Base-by-base conservation (phyloP, 2,888 invertebrate species). In the Hyposoter didymator region DNA sequence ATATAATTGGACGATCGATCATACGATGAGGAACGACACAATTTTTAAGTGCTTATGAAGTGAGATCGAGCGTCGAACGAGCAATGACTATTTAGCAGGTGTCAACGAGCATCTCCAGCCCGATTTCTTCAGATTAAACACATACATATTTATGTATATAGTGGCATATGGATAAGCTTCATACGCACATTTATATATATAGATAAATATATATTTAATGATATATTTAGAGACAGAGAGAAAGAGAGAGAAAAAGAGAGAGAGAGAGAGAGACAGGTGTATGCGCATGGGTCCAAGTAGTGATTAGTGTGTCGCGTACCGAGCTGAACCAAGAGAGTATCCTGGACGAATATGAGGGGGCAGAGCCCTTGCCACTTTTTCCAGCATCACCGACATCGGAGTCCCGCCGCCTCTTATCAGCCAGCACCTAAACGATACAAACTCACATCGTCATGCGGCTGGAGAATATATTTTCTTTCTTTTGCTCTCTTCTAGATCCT, bases 271-370 rank as follows among this genome's bases (percentile, higher is more conserved):
- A 85, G 76, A 87, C 47, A 83, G 80, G 87, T 90, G 89, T 91
- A 91, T 92, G 92, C 92, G 90, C 92, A 93, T 93, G 93, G 93
- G 93, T 93, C 93, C 93, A 94, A 93, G 93, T 91, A 92, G 90
- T 92, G 90, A 91, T 89, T 91, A 91, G 89, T 91, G 92, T 93
- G 93, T 92, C 93, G 93, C 94, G 93, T 94, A 94, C 94, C 94
- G 93, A 94, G 91, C 91, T 93, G 93, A 94, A 92, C 93, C 93
- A 94, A 91, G 93, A 93, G 89, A 92, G 91, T 91, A 94, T 93
- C 93, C 93, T 93, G 89, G 93, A 93, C 87, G 92, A 92, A 90
- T 93, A 93, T 90, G 92, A 93, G 90, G 93, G 91, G 90, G 91
- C 91, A 89, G 90, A 90, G 90, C 92, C 91, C 91, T 90, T 92